Percentiles rank a stretch among this genome's conserved stretches.
Evolutionary conservation across 2,113 vertebrate species (phyloP).

Genomic region (Sinocyclocheilus anophthalmus): DNA sequence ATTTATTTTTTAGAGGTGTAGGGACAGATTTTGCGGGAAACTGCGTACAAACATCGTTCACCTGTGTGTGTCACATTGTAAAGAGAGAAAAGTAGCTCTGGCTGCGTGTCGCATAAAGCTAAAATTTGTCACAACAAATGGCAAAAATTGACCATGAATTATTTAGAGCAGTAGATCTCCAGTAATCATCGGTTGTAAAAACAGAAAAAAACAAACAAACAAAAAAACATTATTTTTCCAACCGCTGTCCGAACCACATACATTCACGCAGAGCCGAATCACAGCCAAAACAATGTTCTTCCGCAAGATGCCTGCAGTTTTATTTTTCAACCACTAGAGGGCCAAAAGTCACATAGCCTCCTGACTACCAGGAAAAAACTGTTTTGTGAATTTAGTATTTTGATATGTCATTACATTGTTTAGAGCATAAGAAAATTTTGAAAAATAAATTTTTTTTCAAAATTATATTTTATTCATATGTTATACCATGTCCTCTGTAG

Average conservation of each 20-base stretch:
- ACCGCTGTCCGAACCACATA: not conserved
- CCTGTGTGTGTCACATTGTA: not conserved
- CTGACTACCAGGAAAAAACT: too few species aligned
- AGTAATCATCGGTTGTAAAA: not conserved
- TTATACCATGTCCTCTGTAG: too few species aligned
- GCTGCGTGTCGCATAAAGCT: not conserved
- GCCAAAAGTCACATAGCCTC: not conserved
- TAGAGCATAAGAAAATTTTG: too few species aligned
- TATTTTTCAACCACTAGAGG: not conserved
- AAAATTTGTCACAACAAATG: too few species aligned
- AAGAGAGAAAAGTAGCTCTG: not conserved
- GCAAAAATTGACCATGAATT: not conserved
- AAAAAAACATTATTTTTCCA: not conserved
- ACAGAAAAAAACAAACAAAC: not conserved
- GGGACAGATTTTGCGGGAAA: not conserved
- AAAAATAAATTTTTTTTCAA: too few species aligned
- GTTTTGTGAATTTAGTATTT: too few species aligned
- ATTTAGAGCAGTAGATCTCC: not conserved
- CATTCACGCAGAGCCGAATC: not conserved
- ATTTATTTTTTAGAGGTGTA: not conserved
- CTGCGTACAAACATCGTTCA: not conserved
- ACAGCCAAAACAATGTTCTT: not conserved
- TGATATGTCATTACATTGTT: too few species aligned
- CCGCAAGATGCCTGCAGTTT: not conserved
- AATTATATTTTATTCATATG: too few species aligned